Conservation (phyloP, 2,888 invertebrate species). For the Phytoseiulus persimilis region DNA sequence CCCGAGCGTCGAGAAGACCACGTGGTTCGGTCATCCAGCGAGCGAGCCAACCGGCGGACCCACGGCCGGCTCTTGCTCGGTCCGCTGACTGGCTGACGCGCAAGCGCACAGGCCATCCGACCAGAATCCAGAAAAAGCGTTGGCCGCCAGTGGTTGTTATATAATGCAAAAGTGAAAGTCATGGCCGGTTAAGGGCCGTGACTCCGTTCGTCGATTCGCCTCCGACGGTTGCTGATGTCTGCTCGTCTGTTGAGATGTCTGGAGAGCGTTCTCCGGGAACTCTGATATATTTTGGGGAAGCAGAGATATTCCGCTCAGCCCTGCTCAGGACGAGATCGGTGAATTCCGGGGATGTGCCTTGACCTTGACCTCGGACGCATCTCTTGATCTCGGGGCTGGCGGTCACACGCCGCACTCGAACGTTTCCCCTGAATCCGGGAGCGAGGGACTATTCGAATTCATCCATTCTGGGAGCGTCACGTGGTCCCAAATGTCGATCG, state of each 20-base stretch:
- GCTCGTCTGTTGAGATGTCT: not conserved
- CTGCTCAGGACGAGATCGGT: not conserved
- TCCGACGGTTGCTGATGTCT: not conserved
- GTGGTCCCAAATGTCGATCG: not conserved
- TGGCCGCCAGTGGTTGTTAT: not conserved
- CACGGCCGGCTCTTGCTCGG: not conserved
- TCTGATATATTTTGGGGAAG: no score
- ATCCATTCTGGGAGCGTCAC: not conserved
- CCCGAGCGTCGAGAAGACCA: not conserved
- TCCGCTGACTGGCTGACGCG: not conserved
- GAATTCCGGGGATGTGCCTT: not conserved
- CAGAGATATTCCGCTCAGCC: not conserved
- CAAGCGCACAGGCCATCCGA: not conserved
- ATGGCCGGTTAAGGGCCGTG: conserved; percentile 34
- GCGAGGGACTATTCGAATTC: not conserved
- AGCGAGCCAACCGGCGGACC: not conserved
- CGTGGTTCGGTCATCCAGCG: not conserved
- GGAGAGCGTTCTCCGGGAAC: no score
- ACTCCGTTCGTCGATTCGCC: not conserved
- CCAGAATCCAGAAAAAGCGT: not conserved
- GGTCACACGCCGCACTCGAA: no score
- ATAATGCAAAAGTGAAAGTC: conserved; percentile 36
- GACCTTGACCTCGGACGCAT: no score
- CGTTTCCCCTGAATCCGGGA: no score
- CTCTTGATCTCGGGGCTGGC: no score